Conservation (phyloP, 2,113 vertebrate species). For the Ivindomyrus marchei region DNA sequence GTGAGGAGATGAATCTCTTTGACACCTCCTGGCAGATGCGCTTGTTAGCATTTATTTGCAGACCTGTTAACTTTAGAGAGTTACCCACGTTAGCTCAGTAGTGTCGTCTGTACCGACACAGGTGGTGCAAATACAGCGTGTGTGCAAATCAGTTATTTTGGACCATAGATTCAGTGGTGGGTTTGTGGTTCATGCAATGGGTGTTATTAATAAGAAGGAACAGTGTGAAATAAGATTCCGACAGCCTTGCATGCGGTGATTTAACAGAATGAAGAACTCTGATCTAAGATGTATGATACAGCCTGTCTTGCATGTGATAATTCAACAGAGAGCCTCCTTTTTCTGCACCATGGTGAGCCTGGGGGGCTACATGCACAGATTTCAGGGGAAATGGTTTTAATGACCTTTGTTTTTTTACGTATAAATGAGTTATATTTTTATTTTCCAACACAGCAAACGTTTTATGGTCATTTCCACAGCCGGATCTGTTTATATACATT, state of each 20-base stretch:
- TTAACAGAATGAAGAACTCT: background rate
- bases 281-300: background rate
- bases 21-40: conserved; percentile 8
- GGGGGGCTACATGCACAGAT: background rate
- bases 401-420: background rate
- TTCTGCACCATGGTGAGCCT: background rate
- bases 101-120: background rate
- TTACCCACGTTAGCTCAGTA: background rate
- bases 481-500: background rate
- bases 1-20: conserved; percentile 26
- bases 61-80: background rate
- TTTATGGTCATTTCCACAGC: background rate
- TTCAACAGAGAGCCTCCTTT: background rate
- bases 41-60: conserved; percentile 19
- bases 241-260: background rate
- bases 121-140: background rate
- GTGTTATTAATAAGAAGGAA: background rate
- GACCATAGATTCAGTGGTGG: background rate
- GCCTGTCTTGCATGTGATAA: background rate
- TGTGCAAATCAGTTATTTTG: background rate
- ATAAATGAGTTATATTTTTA: background rate
- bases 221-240: background rate
- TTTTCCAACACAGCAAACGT: background rate
- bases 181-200: background rate
- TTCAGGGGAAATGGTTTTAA: background rate